Base-by-base conservation (phyloP, 2,113 vertebrate genomes). In the Rhizomys pruinosus region DNA sequence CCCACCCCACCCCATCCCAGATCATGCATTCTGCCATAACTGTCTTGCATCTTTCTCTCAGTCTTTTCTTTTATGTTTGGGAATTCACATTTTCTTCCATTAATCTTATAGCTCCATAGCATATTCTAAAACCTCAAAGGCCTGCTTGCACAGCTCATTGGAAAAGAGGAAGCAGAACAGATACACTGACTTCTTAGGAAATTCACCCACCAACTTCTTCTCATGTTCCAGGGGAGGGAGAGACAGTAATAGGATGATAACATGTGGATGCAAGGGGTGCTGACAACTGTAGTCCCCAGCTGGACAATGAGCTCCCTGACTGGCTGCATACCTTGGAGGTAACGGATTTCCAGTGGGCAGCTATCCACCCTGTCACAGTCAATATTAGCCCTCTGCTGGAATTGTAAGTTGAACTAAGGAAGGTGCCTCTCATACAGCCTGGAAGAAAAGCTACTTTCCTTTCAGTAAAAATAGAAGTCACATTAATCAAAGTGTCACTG, bases 401-500 rank as follows among this genome's bases (percentile, higher is more conserved):
- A 92, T 87, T 94, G 47, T 20, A 90, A 87, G 25, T 84, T 87
- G 55, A 96, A 81, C 86, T 81, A 19, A 63, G 71, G 23, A 84
- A 94, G 84, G 61, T 7, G 71, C n/a, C 59, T 86, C 90, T 61
- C 4, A 27, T 34, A 82, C 68, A 32, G 44, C 27, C 84, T 71
- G 81, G 68, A n/a, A 81, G 79, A 90, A 93, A 94, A 92, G 64
- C 89, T 79, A 57, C 82, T 57, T 10, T 47, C 86, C 82, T 92
- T 86, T 87, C 92, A 89, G n/a, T 79, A 69, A 90, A 95, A 95
- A 89, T 20, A 86, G 59, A 23, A 84, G 90, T 76, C 77, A 15
- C 85, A 92, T 97, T 96, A 88, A 97, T 96, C 88, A 94, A 95
- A 90, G 55, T 95, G 90, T 93, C 95, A 94, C 34, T 76, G 66